Conservation (phyloP, 1,140 invertebrate species). For the Ericerus pela region DNA sequence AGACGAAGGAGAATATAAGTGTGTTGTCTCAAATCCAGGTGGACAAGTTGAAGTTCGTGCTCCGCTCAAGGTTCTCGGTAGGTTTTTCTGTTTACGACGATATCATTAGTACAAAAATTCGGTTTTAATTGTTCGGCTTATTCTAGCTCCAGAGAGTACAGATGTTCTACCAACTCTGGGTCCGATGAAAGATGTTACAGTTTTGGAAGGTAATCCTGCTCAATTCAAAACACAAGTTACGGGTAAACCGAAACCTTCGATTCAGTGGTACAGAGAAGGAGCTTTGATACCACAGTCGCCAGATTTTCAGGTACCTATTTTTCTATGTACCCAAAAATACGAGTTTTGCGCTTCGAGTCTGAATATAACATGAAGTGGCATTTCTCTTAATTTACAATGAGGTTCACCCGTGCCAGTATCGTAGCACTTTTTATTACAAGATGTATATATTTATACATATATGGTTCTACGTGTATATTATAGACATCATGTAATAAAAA, state of each 20-base stretch:
- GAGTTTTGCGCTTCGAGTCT: no score
- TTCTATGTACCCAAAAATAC: no score
- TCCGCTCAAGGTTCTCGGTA: conserved; percentile 54
- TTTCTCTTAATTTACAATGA: no score
- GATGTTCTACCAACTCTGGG: conserved; percentile 63
- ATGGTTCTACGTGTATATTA: no score
- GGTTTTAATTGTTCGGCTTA: neutral
- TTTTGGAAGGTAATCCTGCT: conserved; percentile 68
- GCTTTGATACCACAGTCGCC: conserved; percentile 74
- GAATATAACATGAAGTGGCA: no score
- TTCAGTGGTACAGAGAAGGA: conserved; percentile 81
- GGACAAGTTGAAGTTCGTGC: conserved; percentile 64
- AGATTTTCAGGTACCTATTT: conserved; percentile 78
- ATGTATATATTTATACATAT: no score
- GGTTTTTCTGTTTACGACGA: conserved; percentile 17
- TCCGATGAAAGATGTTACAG: conserved; percentile 63
- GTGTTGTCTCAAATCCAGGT: conserved; percentile 67
- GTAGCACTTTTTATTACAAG: neutral
- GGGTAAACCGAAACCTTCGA: conserved; percentile 63
- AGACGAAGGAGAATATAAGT: conserved; percentile 83
- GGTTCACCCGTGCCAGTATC: neutral
- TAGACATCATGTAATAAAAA: no score
- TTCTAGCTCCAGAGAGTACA: conserved; percentile 52
- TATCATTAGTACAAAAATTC: neutral
- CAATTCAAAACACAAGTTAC: conserved; percentile 72